Percentiles rank a stretch among this genome's conserved stretches.
phyloP scores from a whole-genome alignment of 1,140 invertebrate species.

The Drosophila malerkotliana region DNA sequence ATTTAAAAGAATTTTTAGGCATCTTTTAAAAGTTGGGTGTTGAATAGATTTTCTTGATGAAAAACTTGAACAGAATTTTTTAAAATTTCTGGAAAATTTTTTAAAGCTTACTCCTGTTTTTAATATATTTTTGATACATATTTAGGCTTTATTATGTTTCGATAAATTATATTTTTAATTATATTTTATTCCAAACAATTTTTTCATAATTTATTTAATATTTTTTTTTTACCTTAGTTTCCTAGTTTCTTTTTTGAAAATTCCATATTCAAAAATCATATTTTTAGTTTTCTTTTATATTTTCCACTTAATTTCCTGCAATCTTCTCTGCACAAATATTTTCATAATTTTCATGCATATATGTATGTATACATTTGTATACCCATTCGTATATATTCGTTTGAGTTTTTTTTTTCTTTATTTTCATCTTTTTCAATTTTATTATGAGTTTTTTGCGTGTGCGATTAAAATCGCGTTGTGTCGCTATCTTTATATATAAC shows the following conservation, averaged over 20 bases:
- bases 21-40: too few species aligned
- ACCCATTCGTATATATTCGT: conserved; percentile 10
- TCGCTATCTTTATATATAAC: conserved; percentile 7
- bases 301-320: conserved; percentile 17
- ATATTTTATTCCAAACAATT: neutral
- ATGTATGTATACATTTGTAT: conserved; percentile 1
- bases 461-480: conserved; percentile 57
- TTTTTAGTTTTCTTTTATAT: neutral
- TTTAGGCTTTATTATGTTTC: too few species aligned
- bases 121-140: too few species aligned
- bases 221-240: neutral
- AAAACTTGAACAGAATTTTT: too few species aligned
- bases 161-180: too few species aligned
- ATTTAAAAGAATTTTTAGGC: too few species aligned
- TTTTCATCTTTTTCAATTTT: conserved; percentile 31
- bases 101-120: too few species aligned
- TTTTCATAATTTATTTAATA: neutral
- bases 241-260: neutral
- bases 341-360: conserved; percentile 1
- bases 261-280: neutral
- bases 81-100: too few species aligned
- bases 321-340: neutral
- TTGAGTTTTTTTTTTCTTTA: conserved; percentile 19
- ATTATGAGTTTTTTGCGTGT: conserved; percentile 66
- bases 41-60: too few species aligned